Conservation (phyloP, 2,888 invertebrate genomes). For the Mactromeris polynyma region DNA sequence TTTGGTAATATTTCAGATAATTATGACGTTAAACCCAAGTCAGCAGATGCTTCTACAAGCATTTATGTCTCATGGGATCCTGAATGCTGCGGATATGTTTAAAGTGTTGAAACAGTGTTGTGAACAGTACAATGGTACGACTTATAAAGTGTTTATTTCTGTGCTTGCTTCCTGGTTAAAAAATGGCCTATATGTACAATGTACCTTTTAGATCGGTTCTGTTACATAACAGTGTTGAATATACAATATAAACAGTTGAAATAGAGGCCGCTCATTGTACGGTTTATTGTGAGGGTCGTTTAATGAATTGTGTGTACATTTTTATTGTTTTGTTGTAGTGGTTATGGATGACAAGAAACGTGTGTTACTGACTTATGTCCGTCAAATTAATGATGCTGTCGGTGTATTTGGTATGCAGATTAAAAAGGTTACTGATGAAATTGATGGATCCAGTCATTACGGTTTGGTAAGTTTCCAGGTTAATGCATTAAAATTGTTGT, state of each 20-base stretch:
- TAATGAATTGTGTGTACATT: too few relatives aligned
- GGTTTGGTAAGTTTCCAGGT: constrained; percentile 82
- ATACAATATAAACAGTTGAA: too few relatives aligned
- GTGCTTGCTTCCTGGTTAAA: too few relatives aligned
- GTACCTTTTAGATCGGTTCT: too few relatives aligned
- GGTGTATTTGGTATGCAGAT: constrained; percentile 84
- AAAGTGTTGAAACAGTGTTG: constrained; percentile 73
- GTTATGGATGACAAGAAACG: constrained; percentile 70
- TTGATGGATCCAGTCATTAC: constrained; percentile 82
- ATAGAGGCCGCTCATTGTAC: too few relatives aligned
- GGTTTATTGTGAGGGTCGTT: too few relatives aligned
- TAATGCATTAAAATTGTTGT: too few relatives aligned
- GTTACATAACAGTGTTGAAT: too few relatives aligned
- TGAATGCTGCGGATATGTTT: constrained; percentile 81
- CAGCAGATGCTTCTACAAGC: constrained; percentile 82
- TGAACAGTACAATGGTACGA: constrained; percentile 74
- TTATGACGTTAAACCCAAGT: constrained; percentile 54
- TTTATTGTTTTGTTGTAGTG: constrained; percentile 34
- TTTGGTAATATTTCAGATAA: background rate
- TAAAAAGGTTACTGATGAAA: constrained; percentile 84
- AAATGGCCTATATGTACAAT: too few relatives aligned
- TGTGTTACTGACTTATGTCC: constrained; percentile 80
- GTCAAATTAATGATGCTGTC: constrained; percentile 80
- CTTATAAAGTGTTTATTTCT: background rate
- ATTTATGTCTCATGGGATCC: constrained; percentile 81